phyloP scores from a whole-genome alignment of 2,888 invertebrate genomes.

The Drosophila phalerata region DNA sequence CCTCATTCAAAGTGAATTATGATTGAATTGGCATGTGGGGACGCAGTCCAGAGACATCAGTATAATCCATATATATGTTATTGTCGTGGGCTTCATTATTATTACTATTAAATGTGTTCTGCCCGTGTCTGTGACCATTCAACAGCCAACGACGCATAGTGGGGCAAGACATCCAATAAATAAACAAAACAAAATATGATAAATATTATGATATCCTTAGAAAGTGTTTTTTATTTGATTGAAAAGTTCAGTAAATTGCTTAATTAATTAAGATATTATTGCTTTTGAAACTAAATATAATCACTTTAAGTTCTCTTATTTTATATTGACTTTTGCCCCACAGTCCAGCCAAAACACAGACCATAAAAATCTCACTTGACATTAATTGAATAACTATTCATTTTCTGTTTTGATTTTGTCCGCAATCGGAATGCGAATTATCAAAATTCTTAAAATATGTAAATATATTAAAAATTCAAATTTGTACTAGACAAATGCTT shows the following conservation, averaged over 20 bases:
- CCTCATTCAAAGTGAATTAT: conserved; percentile 73
- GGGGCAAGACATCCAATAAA: neutral
- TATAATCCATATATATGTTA: conserved; percentile 21
- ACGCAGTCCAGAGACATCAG: conserved; percentile 25
- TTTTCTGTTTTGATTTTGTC: conserved; percentile 21
- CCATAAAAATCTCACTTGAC: conserved; percentile 41
- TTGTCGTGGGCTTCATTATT: conserved; percentile 21
- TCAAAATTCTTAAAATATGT: conserved; percentile 9
- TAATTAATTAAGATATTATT: no score
- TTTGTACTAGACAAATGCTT: neutral
- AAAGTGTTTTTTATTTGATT: neutral
- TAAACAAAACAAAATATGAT: neutral
- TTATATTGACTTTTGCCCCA: neutral
- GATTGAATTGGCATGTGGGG: conserved; percentile 53
- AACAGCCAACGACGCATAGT: conserved; percentile 9
- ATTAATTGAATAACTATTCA: conserved; percentile 42
- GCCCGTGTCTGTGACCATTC: conserved; percentile 5
- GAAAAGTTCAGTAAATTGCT: no score
- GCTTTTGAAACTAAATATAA: no score
- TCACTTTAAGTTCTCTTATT: neutral
- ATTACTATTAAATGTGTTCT: conserved; percentile 20
- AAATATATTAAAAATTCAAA: conserved; percentile 6
- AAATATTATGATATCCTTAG: no score
- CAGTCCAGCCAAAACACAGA: conserved; percentile 13
- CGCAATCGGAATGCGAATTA: conserved; percentile 8